These are phyloP conservation scores for Mionectes macconnelli DNA, from an alignment of 2,113 vertebrate genomes.

Conservation along the genomic window DNA sequence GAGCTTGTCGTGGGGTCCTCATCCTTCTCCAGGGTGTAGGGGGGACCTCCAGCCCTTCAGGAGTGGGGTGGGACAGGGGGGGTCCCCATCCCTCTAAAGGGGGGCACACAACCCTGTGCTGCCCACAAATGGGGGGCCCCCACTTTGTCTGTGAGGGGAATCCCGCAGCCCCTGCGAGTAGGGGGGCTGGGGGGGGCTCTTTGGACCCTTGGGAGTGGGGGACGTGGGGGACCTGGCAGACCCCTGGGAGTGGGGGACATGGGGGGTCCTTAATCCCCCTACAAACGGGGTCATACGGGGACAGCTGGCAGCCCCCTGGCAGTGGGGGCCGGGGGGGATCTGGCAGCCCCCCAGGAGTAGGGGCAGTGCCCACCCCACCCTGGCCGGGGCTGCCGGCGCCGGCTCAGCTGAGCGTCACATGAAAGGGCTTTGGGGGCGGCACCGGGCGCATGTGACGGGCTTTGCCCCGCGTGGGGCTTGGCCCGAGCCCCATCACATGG, in stretches of 20 bases:
- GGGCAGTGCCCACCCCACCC: not conserved
- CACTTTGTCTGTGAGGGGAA: rapidly evolving
- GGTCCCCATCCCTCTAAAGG: not conserved
- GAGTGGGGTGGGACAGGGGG: not conserved
- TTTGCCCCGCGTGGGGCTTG: not conserved
- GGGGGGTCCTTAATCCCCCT: no score
- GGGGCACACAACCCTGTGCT: no score
- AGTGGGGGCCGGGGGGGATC: not conserved
- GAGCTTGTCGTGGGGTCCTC: rapidly evolving
- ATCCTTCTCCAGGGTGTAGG: not conserved
- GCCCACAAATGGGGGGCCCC: not conserved
- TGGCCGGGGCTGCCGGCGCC: not conserved
- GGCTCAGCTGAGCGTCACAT: constrained; percentile 95
- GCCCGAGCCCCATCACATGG: not conserved
- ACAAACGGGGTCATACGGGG: not conserved
- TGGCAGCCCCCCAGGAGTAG: not conserved
- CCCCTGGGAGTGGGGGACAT: not conserved
- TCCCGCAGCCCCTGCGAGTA: no score
- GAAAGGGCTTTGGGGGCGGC: constrained; percentile 82
- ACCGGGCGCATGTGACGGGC: constrained; percentile 80
- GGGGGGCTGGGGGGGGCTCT: no score
- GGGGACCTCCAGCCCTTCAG: not conserved
- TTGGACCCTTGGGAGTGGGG: not conserved
- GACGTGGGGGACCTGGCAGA: not conserved
- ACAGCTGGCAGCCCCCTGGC: not conserved